Conservation (phyloP, 2,797 vertebrate genomes). For the Macrochelys suwanniensis region DNA sequence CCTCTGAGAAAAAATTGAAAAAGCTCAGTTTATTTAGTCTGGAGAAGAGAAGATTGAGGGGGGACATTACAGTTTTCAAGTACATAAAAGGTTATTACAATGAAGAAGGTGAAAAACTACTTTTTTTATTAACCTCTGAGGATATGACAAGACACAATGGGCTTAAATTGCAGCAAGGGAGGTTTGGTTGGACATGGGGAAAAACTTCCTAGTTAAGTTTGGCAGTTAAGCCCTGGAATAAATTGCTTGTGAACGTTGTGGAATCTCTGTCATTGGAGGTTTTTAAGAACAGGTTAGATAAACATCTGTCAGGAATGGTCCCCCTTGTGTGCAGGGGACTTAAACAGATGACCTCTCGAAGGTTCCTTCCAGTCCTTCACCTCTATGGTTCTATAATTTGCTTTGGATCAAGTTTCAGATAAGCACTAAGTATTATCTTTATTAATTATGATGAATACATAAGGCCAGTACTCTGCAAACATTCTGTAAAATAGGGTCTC, state of each 20-base stretch:
- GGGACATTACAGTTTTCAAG: not conserved
- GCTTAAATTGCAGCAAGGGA: not conserved
- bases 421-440: not conserved
- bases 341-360: not conserved
- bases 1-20: not conserved
- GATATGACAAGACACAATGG: not conserved
- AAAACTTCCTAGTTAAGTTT: not conserved
- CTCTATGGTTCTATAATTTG: not conserved
- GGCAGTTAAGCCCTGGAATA: not conserved
- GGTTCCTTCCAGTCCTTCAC: not conserved
- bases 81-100: not conserved
- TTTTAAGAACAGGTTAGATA: not conserved
- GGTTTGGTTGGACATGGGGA: not conserved
- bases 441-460: accelerated
- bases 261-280: not conserved
- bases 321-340: not conserved
- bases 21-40: not conserved
- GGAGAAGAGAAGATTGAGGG: not conserved
- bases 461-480: not conserved
- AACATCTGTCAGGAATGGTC: not conserved
- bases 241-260: not conserved
- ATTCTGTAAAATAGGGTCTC: not conserved
- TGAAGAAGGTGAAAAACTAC: not conserved
- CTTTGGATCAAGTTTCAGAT: not conserved
- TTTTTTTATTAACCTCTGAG: not conserved